Evolutionary conservation across 2,888 invertebrate genomes (phyloP).

Genomic region (Actias luna): DNA sequence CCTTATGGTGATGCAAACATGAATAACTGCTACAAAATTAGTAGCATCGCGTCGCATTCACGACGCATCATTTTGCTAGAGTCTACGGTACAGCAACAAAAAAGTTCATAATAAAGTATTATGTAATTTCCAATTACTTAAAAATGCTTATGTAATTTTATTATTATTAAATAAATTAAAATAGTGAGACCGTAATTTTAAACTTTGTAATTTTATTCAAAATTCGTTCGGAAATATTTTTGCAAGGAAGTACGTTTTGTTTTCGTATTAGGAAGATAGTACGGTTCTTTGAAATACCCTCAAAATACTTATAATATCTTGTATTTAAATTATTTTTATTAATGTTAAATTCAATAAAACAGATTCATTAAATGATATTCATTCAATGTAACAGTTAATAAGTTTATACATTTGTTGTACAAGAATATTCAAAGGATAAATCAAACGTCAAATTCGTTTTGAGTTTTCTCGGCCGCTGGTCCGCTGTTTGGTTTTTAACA

Average conservation of each 20-base stretch:
- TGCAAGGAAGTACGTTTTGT: slow-evolving; percentile 4
- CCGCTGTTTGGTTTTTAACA: slow-evolving; percentile 60
- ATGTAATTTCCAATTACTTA: too few relatives aligned
- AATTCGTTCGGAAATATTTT: slow-evolving; percentile 8
- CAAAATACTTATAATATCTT: not conserved
- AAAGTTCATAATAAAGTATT: too few relatives aligned
- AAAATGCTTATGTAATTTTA: too few relatives aligned
- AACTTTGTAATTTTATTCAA: not conserved
- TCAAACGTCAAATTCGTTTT: slow-evolving; percentile 64
- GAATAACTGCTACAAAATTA: too few relatives aligned
- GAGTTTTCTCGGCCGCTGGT: slow-evolving; percentile 70
- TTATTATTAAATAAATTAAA: too few relatives aligned
- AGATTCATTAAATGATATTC: not conserved
- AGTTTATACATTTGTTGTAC: not conserved
- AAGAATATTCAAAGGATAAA: slow-evolving; percentile 28
- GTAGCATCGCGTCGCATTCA: too few relatives aligned
- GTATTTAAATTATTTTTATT: not conserved
- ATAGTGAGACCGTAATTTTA: not conserved
- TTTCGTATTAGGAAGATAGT: not conserved
- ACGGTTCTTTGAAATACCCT: not conserved
- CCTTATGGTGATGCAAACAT: too few relatives aligned
- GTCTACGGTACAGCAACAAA: too few relatives aligned
- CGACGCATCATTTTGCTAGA: too few relatives aligned
- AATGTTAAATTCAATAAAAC: not conserved
- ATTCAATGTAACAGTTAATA: not conserved